These are phyloP conservation scores for Lordiphosa fenestrarum DNA, from an alignment of 2,888 invertebrate species.

Conservation along the genomic window DNA sequence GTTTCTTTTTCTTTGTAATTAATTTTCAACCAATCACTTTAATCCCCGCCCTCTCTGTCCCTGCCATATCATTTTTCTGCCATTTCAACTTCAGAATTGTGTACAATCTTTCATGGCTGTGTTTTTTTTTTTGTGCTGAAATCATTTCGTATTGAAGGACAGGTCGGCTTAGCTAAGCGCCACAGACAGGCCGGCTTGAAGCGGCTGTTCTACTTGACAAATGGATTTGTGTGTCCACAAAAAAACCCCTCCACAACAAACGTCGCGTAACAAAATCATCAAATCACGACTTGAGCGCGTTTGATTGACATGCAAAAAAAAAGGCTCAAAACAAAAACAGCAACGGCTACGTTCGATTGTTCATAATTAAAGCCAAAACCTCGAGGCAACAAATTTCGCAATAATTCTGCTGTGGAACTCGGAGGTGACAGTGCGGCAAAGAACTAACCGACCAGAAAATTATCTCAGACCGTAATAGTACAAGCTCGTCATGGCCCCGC, in stretches of 20 bases:
- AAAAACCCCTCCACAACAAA: conserved; percentile 15
- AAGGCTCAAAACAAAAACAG: conserved; percentile 27
- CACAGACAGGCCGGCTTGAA: conserved; percentile 17
- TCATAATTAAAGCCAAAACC: conserved; percentile 67
- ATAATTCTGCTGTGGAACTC: conserved; percentile 51
- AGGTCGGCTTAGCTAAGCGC: conserved; percentile 28
- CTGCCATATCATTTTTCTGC: not conserved
- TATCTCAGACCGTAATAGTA: conserved; percentile 41
- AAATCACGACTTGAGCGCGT: conserved; percentile 68
- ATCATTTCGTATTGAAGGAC: conserved; percentile 32
- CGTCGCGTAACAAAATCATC: conserved; percentile 58
- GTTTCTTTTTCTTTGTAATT: too few species aligned
- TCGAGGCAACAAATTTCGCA: conserved; percentile 61
- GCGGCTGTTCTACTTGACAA: conserved; percentile 47
- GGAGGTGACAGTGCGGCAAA: conserved; percentile 34
- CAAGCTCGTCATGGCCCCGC: conserved; percentile 25
- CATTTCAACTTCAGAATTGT: not conserved
- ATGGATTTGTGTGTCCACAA: conserved; percentile 35
- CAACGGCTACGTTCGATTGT: conserved; percentile 48
- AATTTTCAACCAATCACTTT: too few species aligned
- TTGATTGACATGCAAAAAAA: conserved; percentile 65
- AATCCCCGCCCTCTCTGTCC: not conserved
- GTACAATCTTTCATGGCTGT: not conserved
- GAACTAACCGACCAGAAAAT: conserved; percentile 50
- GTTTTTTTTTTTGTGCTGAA: conserved; percentile 1